These are phyloP conservation scores for Apantesis nais DNA, from an alignment of 2,888 invertebrate species.

Conservation along the genomic window DNA sequence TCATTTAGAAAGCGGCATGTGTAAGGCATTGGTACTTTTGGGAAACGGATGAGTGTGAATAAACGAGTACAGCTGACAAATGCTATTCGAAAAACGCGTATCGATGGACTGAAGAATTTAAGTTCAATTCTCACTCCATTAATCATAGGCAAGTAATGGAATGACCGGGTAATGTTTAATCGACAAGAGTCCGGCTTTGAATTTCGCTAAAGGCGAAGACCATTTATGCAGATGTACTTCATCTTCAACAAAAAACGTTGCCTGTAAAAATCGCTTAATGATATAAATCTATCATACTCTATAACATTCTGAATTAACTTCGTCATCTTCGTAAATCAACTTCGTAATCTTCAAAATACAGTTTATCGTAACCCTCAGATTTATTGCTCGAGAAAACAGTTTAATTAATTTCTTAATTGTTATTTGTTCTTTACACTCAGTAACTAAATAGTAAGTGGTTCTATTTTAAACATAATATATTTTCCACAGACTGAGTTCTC, in stretches of 20 bases:
- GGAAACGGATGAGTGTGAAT: not conserved
- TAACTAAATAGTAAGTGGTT: not conserved
- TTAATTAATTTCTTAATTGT: constrained; percentile 6
- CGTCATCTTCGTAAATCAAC: not conserved
- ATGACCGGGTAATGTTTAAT: not conserved
- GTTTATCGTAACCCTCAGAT: constrained; percentile 1
- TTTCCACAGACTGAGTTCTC: too few species aligned
- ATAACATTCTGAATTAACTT: not conserved
- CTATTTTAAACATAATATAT: too few species aligned
- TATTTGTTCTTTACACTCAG: too few species aligned
- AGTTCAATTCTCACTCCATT: not conserved
- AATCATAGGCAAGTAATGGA: not conserved
- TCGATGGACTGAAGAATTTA: not conserved
- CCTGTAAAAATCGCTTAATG: not conserved
- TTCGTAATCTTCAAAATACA: too few species aligned
- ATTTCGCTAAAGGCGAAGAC: not conserved
- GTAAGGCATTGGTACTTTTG: not conserved
- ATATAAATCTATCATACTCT: not conserved
- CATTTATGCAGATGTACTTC: not conserved
- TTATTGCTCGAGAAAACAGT: constrained; percentile 7
- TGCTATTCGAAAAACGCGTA: not conserved
- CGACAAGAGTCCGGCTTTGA: not conserved
- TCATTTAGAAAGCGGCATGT: not conserved
- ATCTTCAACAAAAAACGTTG: not conserved
- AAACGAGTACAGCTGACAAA: not conserved